Conservation (phyloP, 1,140 invertebrate species). For the Achatina immaculata region DNA sequence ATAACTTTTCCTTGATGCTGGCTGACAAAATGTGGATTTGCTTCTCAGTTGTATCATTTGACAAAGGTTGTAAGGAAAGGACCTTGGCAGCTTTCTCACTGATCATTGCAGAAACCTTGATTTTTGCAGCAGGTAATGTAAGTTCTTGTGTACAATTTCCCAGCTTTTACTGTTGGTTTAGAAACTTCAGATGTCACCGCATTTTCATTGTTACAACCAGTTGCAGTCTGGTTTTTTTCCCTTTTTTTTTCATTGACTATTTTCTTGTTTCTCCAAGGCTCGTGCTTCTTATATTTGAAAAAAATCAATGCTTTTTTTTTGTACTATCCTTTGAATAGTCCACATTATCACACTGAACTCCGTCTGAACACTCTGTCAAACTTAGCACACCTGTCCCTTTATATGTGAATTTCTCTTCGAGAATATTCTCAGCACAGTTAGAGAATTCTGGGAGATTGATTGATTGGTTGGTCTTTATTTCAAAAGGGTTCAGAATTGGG, state of each 20-base stretch:
- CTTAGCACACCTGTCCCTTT: too few relatives aligned
- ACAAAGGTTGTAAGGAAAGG: background rate
- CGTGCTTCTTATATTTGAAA: background rate
- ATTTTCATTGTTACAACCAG: background rate
- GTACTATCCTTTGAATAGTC: too few relatives aligned
- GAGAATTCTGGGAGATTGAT: too few relatives aligned
- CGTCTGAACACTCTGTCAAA: too few relatives aligned
- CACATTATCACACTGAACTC: too few relatives aligned
- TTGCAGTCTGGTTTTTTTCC: background rate
- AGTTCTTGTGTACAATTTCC: background rate
- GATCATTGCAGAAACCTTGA: background rate
- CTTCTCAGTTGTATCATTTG: background rate
- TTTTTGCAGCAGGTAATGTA: slow-evolving; percentile 1
- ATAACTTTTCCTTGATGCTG: slow-evolving; percentile 3
- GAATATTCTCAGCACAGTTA: too few relatives aligned
- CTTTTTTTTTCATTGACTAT: too few relatives aligned
- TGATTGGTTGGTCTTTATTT: too few relatives aligned
- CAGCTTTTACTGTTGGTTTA: background rate
- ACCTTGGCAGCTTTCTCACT: background rate
- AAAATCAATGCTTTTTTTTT: too few relatives aligned
- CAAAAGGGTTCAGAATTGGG: too few relatives aligned
- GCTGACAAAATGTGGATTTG: background rate
- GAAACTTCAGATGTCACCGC: background rate
- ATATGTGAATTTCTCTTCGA: too few relatives aligned
- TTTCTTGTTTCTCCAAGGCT: background rate